Conservation (phyloP, 2,797 vertebrate species). For the Tapera naevia region DNA sequence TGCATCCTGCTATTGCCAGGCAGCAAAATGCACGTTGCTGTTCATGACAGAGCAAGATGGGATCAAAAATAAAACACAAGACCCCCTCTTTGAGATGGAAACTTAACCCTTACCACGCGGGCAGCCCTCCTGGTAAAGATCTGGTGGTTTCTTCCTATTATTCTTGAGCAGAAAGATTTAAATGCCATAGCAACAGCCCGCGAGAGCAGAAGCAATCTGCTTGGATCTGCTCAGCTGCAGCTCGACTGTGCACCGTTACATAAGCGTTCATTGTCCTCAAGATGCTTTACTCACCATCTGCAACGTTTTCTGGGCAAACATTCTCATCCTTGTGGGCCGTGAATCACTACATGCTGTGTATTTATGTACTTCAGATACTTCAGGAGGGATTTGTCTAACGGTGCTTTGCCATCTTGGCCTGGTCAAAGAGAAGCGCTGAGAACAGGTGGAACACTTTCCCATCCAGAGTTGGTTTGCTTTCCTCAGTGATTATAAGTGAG, state of each 20-base stretch:
- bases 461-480: not conserved
- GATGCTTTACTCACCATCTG: slow-evolving; percentile 34
- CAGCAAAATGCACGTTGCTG: not conserved
- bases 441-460: not conserved
- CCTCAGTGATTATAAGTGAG: not conserved
- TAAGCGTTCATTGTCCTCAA: slow-evolving; percentile 2
- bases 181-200: slow-evolving; percentile 56
- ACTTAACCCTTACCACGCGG: not conserved
- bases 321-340: not conserved
- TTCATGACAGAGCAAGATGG: not conserved
- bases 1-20: not conserved
- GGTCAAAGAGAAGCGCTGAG: not conserved
- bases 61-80: not conserved
- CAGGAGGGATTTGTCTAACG: not conserved
- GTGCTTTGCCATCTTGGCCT: not conserved
- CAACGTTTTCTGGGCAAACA: not conserved
- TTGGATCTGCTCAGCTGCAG: not conserved
- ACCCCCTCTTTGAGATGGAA: not conserved
- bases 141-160: not conserved
- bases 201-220: not conserved
- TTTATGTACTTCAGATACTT: not conserved
- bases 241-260: not conserved
- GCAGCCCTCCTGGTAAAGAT: not conserved
- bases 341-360: not conserved
- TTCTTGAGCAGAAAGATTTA: slow-evolving; percentile 28